These are phyloP conservation scores for Hydractinia symbiolongicarpus DNA, from an alignment of 30 jellyfish, hydroid and myxozoan genomes.

Conservation along the genomic window DNA sequence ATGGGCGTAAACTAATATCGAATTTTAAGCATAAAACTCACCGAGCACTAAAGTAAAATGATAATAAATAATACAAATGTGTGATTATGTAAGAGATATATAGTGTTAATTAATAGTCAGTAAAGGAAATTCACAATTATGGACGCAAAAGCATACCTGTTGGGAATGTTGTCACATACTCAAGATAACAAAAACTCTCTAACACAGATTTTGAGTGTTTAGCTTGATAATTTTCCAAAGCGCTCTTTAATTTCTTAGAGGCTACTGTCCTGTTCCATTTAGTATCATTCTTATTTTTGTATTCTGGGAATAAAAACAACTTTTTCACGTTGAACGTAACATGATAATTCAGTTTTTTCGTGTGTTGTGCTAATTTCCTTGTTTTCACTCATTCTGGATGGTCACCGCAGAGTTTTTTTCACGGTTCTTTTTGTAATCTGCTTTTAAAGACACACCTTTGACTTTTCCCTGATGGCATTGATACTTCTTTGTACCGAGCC, in stretches of 20 bases:
- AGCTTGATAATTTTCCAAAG: too few relatives aligned
- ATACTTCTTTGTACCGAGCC: background rate
- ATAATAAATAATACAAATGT: too few relatives aligned
- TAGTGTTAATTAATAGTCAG: too few relatives aligned
- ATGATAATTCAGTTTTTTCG: background rate
- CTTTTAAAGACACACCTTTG: background rate
- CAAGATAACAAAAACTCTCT: background rate
- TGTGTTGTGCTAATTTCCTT: background rate
- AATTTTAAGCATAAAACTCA: too few relatives aligned
- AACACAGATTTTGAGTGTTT: background rate
- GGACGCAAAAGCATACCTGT: background rate
- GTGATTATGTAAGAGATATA: too few relatives aligned
- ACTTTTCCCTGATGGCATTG: conserved; percentile 7
- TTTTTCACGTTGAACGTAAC: background rate
- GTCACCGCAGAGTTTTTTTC: background rate
- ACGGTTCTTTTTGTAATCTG: too few relatives aligned
- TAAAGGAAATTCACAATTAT: too few relatives aligned
- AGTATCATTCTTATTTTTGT: background rate
- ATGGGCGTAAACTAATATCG: too few relatives aligned
- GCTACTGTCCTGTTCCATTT: conserved; percentile 7
- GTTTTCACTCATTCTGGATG: conserved; percentile 7
- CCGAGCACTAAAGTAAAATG: too few relatives aligned
- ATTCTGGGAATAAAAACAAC: background rate
- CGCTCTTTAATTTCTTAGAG: too few relatives aligned
- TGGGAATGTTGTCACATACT: background rate